Conservation (phyloP, 2,888 invertebrate species). For the Archips xylosteana region DNA sequence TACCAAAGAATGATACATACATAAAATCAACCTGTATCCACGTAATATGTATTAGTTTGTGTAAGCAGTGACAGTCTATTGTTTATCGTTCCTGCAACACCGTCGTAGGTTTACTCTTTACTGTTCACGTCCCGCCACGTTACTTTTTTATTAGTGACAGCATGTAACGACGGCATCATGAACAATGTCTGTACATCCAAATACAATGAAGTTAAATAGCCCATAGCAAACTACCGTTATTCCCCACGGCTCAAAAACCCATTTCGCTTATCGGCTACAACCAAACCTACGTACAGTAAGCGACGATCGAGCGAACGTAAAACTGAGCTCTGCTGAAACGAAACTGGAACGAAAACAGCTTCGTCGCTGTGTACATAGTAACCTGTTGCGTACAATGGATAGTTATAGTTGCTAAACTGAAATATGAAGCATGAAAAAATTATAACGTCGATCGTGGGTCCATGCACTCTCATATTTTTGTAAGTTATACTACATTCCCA, state of each 20-base stretch:
- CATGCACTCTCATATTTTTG: slow-evolving; percentile 5
- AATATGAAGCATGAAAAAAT: slow-evolving; percentile 37
- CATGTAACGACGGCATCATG: slow-evolving; percentile 28
- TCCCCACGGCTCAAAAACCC: slow-evolving; percentile 65
- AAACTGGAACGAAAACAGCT: slow-evolving; percentile 1
- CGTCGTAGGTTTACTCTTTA: background rate
- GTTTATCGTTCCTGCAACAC: background rate
- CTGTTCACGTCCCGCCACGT: background rate
- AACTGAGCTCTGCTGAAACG: slow-evolving; percentile 14
- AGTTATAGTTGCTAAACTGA: slow-evolving; percentile 37
- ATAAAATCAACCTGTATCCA: background rate
- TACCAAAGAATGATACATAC: too few species aligned
- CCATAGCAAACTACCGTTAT: slow-evolving; percentile 52
- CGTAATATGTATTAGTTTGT: too few species aligned
- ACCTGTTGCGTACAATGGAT: slow-evolving; percentile 39
- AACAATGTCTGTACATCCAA: slow-evolving; percentile 53
- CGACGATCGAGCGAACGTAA: slow-evolving; percentile 13
- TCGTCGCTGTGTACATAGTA: background rate
- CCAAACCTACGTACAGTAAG: slow-evolving; percentile 47
- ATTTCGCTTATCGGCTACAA: slow-evolving; percentile 68
- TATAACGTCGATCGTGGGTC: slow-evolving; percentile 18
- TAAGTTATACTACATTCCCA: background rate
- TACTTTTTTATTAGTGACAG: slow-evolving; percentile 37
- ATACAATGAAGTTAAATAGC: slow-evolving; percentile 65
- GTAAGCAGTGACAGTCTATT: background rate